Base-by-base conservation (phyloP, 2,888 invertebrate genomes). In the Acronicta psi region DNA sequence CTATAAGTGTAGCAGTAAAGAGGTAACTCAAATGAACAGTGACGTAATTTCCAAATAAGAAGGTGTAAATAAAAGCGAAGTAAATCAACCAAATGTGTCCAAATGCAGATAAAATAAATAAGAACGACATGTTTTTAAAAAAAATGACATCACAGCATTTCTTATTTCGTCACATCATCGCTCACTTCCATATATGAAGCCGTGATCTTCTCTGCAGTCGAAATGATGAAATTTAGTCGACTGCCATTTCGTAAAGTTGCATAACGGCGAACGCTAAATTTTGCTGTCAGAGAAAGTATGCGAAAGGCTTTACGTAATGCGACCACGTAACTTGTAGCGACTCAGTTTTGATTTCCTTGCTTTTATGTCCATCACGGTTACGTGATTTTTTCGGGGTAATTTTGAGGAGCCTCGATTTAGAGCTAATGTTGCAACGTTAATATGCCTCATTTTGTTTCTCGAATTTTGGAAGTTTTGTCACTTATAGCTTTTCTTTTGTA, bases 231-330 rank as follows among this genome's bases (percentile, higher is more conserved):
- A 94, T 92, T 92, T 90, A 88, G 90, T 88, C 86, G 87, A 81
- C 87, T 92, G 93, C 92, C 91, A 93, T 93, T 94, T 93, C 87
- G 89, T 87, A 84, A 77, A 73, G 82, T 92, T 87, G 87, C 91
- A 84, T 85, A 93, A 93, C 82, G 72, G 81, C 83, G 88, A 88
- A 91, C 90, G 92, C 93, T 91, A 92, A 94, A 93, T 93, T 94
- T 93, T 93, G 93, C 91, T 90, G 92, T 89, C 93, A 92, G 94
- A 93, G 94, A 94, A 94, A 94, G 94, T 92, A 89, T 88, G 88
- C 93, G 94, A 94, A 94, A 94, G 94, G 92, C 83, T 88, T 93
- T 93, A 93, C 90, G 90, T 92, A 94, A 94, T 68, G 75, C 50
- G 60, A 69, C 83, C 77, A 93, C 93, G 94, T 94, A 93, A 93